Conservation (phyloP, 2,113 vertebrate genomes). For the Hemichromis elongatus region DNA sequence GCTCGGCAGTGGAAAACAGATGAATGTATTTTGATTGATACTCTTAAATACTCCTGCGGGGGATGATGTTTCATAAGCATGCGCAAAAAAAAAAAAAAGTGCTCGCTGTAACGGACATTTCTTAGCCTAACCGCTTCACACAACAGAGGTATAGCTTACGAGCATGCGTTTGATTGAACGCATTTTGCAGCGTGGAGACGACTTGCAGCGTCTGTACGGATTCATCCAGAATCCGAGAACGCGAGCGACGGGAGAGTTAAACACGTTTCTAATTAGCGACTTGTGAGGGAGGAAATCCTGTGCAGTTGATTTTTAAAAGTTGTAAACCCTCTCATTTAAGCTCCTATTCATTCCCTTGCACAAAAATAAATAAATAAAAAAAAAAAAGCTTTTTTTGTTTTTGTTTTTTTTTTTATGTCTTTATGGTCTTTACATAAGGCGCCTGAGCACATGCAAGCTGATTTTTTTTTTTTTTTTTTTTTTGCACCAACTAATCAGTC, state of each 20-base stretch:
- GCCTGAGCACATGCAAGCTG: not conserved
- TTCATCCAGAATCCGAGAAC: not conserved
- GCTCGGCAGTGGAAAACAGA: not conserved
- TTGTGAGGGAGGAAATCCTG: not conserved
- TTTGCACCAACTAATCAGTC: conserved; percentile 23
- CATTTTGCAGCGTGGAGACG: not conserved
- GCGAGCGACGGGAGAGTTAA: not conserved
- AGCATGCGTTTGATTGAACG: not conserved
- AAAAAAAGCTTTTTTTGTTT: not conserved
- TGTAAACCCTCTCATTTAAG: not conserved
- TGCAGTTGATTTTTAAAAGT: not conserved
- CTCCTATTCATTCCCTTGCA: not conserved
- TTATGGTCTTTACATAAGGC: not conserved
- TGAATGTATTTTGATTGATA: conserved; percentile 1
- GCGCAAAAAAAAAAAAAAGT: not conserved
- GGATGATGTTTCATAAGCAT: not conserved
- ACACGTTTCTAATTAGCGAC: not conserved
- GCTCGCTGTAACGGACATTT: not conserved
- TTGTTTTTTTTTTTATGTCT: not conserved
- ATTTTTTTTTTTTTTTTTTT: not conserved
- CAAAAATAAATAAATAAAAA: not conserved
- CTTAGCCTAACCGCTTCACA: not conserved
- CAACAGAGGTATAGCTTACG: not conserved
- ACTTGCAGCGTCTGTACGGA: not conserved
- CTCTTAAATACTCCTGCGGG: not conserved